phyloP scores from a whole-genome alignment of 2,113 vertebrate genomes.

The Rhinichthys klamathensis region DNA sequence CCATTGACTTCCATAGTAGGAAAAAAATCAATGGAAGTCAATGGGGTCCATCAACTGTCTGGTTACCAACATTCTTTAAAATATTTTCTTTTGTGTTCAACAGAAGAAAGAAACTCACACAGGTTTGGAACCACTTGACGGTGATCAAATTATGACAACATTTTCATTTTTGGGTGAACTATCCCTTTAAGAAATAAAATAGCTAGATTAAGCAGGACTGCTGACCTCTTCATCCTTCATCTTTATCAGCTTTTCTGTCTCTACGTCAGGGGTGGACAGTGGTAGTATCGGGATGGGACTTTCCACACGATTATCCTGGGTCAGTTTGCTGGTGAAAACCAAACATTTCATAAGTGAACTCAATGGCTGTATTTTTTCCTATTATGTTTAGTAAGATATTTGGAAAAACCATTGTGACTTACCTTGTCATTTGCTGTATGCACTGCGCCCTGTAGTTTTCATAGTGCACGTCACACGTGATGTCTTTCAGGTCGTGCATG shows the following conservation, averaged over 20 bases:
- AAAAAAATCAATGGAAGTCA: too few relatives aligned
- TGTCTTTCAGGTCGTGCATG: slow-evolving; percentile 78
- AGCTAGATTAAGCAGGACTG: not conserved
- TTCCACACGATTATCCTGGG: slow-evolving; percentile 87
- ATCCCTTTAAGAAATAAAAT: not conserved
- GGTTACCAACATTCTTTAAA: too few relatives aligned
- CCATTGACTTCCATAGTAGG: too few relatives aligned
- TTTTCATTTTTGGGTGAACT: too few relatives aligned
- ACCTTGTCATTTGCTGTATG: slow-evolving; percentile 74
- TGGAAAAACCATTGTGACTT: not conserved
- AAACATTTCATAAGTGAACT: not conserved
- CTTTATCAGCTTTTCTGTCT: slow-evolving; percentile 92
- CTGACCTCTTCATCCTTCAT: slow-evolving; percentile 93
- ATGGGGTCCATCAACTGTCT: too few relatives aligned
- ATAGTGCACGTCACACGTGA: slow-evolving; percentile 72
- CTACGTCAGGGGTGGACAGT: slow-evolving; percentile 83
- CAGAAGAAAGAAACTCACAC: too few relatives aligned
- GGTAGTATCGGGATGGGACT: slow-evolving; percentile 89
- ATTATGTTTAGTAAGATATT: not conserved
- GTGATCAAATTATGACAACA: too few relatives aligned
- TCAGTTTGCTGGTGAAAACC: slow-evolving; percentile 81
- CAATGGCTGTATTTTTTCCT: not conserved
- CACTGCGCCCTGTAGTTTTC: slow-evolving; percentile 74
- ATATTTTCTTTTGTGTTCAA: too few relatives aligned
- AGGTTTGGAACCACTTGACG: too few relatives aligned